Base-by-base conservation (phyloP, 2,797 vertebrate genomes). In the Parauchenoglanis punctatus region DNA sequence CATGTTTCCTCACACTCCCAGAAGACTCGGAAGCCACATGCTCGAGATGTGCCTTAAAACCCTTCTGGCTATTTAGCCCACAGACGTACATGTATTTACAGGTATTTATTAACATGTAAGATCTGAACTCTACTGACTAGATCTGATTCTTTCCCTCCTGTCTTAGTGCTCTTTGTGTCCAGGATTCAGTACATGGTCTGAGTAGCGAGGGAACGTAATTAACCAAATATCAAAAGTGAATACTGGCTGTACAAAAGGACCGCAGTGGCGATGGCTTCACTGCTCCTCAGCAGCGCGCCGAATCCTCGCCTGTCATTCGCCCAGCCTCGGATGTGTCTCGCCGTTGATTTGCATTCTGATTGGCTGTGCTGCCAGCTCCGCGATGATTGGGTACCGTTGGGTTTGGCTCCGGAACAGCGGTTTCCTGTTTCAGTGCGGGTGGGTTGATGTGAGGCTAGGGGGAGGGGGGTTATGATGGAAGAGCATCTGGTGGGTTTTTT, bases 401-500 rank as follows among this genome's bases (percentile, higher is more conserved):
- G 18, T 87, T 84, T 89, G 86, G 84, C 63, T 77, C 86, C 85
- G 83, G 58, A 88, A 87, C 86, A 87, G 85, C 89, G 35, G 87
- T 87, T 94, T 93, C 91, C 93, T 93, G 91, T 90, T 83, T 81
- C 86, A 89, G 85, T 86, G 89, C 67, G 89, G 84, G 76, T 40
- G 77, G 78, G 78, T 85, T 65, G 84, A 63, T 49, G 58, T 58
- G 40, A 59, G 56, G 52, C 23, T 10, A 84, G 81, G 89, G 81
- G 65, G 35, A 56, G 81, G 28, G 23, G 58, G 76, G 49, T 1
- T 40, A 63, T 18, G 65, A 72, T 86, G 35, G 52, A 85, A 65
- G 72, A 52, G 87, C 72, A 89, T 91, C 87, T 88, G 81, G 87
- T 91, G 91, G 91, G 88, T 13, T 68, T 58, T 23, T 80, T 11